phyloP scores from a whole-genome alignment of 2,797 vertebrate genomes.

The Sitta carolinensis region DNA sequence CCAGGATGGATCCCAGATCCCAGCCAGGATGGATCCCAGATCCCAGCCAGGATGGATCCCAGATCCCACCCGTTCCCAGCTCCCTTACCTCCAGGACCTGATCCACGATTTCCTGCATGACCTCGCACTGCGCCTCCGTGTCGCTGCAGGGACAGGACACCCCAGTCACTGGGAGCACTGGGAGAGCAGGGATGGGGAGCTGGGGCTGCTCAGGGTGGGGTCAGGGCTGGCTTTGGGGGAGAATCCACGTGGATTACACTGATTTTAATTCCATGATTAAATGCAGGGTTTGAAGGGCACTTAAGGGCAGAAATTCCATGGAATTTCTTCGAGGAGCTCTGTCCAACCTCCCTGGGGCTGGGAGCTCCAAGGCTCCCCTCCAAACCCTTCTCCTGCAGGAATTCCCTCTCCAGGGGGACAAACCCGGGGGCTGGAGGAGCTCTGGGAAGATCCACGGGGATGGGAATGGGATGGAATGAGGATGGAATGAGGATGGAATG shows the following conservation, averaged over 20 bases:
- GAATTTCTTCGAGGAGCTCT: background rate
- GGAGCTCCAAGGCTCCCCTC: background rate
- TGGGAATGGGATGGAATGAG: too few relatives aligned
- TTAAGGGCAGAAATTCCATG: background rate
- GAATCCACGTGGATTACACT: background rate
- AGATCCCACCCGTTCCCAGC: background rate
- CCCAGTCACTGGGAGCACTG: background rate
- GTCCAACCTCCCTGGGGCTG: background rate
- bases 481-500: too few relatives aligned
- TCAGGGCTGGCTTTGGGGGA: too few relatives aligned
- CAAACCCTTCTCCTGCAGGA: background rate
- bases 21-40: too few relatives aligned
- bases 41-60: too few relatives aligned
- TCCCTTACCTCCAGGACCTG: conserved; percentile 90
- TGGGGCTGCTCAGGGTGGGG: accelerated
- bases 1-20: background rate
- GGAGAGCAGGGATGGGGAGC: background rate
- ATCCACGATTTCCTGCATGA: conserved; percentile 98
- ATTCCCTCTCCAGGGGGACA: background rate
- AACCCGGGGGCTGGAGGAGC: accelerated
- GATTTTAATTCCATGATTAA: background rate
- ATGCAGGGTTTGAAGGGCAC: background rate
- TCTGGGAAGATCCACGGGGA: background rate
- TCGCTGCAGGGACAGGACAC: conserved; percentile 78
- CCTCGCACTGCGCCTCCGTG: conserved; percentile 93